Evolutionary conservation across 2,797 vertebrate genomes (phyloP).

Genomic region (Gallirallus australis): DNA sequence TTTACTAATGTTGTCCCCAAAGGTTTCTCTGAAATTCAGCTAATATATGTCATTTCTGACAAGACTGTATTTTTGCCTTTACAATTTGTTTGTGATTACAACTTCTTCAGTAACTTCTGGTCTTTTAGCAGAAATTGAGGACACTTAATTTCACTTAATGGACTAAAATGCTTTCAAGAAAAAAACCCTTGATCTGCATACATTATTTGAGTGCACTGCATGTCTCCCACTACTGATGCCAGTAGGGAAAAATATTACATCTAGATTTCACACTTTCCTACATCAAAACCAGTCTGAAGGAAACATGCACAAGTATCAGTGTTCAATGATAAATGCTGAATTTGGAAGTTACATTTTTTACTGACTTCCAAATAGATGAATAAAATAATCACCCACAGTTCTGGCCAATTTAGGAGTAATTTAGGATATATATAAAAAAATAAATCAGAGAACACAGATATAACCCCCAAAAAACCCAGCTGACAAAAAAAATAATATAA

Average conservation of each 20-base stretch:
- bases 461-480: background rate
- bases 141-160: background rate
- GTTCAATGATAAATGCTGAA: background rate
- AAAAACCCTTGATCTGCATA: background rate
- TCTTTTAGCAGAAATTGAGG: background rate
- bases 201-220: background rate
- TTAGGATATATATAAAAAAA: background rate
- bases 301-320: background rate
- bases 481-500: background rate
- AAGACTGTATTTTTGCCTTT: background rate
- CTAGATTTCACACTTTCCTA: background rate
- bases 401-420: background rate
- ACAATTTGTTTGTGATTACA: background rate
- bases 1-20: background rate
- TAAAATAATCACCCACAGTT: background rate
- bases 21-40: background rate
- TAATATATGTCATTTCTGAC: background rate
- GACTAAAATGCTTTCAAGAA: background rate
- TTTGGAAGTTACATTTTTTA: background rate
- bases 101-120: background rate
- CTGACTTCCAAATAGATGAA: background rate
- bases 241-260: background rate
- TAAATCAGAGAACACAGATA: background rate
- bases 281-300: background rate
- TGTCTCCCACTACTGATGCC: background rate